Evolutionary conservation across 92 coral and sea anemone genomes (phyloP).

Genomic region (Epizoanthus illoricatus): DNA sequence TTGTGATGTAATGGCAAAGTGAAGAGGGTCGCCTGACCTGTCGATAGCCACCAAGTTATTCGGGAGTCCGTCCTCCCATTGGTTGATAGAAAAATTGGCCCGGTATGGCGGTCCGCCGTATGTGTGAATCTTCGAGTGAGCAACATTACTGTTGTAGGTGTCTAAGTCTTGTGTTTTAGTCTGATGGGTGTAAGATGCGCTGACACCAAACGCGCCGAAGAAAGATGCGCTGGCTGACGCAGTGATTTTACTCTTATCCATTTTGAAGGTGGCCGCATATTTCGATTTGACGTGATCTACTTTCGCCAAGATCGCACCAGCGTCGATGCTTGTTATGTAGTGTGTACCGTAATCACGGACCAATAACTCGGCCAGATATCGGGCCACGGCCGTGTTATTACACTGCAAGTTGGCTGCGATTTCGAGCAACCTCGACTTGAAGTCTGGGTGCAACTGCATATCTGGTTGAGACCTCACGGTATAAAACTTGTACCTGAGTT

Average conservation of each 20-base stretch:
- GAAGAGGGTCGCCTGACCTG: conserved; percentile 78
- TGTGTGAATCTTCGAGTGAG: conserved; percentile 66
- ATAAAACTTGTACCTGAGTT: conserved; percentile 71
- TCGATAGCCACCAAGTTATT: conserved; percentile 82
- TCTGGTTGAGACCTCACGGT: conserved; percentile 75
- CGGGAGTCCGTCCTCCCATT: conserved; percentile 79
- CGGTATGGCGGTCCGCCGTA: conserved; percentile 86
- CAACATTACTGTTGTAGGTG: conserved; percentile 60
- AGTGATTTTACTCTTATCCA: conserved; percentile 67
- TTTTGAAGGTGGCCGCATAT: conserved; percentile 46
- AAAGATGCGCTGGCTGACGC: conserved; percentile 92
- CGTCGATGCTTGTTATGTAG: conserved; percentile 80
- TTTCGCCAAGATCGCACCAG: conserved; percentile 87
- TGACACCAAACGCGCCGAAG: conserved; percentile 65
- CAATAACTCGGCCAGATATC: conserved; percentile 72
- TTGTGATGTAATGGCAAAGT: conserved; percentile 72
- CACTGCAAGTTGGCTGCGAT: conserved; percentile 86
- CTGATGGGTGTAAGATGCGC: conserved; percentile 50
- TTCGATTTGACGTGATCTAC: conserved; percentile 67
- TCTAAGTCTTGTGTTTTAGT: conserved; percentile 58
- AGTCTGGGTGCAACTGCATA: conserved; percentile 72
- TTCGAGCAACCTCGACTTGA: conserved; percentile 82
- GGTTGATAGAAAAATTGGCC: conserved; percentile 65
- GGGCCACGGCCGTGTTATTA: conserved; percentile 84
- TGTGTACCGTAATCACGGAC: conserved; percentile 96